Evolutionary conservation across 2,797 vertebrate genomes (phyloP).

Genomic region (Muscicapa comitata): DNA sequence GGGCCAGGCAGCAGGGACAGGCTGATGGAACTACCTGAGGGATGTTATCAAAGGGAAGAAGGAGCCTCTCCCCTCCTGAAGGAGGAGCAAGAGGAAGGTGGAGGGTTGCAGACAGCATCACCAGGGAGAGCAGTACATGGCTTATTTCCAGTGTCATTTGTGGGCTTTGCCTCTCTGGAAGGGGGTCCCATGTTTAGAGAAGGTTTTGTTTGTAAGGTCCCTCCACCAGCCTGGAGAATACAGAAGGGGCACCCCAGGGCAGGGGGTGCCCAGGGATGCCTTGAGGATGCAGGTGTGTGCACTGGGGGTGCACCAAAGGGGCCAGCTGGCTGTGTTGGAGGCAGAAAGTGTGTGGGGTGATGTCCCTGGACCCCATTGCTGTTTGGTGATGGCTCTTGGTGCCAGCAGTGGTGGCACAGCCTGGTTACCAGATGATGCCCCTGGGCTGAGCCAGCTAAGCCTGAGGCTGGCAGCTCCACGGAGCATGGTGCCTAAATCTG

Average conservation of each 20-base stretch:
- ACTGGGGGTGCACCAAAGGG: neutral
- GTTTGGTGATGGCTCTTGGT: neutral
- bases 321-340: neutral
- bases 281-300: neutral
- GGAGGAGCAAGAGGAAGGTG: rapidly evolving
- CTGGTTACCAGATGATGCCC: neutral
- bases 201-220: rapidly evolving
- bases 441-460: neutral
- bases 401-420: neutral
- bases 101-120: neutral
- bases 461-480: neutral
- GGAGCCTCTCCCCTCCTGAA: neutral
- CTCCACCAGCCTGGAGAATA: neutral
- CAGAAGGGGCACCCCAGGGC: neutral
- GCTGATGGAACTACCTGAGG: neutral
- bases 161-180: neutral
- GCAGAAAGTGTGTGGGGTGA: neutral
- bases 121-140: rapidly evolving
- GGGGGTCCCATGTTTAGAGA: neutral
- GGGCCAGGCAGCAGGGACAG: neutral
- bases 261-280: neutral
- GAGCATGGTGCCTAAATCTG: neutral
- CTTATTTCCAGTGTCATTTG: neutral
- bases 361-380: neutral
- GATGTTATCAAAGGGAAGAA: neutral